phyloP scores from a whole-genome alignment of 1,140 invertebrate genomes.

The Drosophila parvula region DNA sequence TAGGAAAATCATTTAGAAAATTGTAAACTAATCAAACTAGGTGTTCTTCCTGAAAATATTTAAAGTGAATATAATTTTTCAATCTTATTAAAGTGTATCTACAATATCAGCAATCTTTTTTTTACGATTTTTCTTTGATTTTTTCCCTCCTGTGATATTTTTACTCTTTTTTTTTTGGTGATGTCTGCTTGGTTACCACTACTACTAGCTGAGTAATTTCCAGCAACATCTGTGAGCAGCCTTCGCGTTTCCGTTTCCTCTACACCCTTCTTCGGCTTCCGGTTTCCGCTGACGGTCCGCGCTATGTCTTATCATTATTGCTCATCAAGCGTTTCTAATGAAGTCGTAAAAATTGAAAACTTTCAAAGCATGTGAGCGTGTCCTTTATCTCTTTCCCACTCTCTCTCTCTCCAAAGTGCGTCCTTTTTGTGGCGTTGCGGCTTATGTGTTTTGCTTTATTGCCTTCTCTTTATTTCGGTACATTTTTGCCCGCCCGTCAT shows the following conservation, averaged over 20 bases:
- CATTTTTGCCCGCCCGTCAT: constrained; percentile 24
- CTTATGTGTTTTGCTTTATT: constrained; percentile 50
- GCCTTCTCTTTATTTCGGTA: constrained; percentile 20
- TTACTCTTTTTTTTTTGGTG: not conserved
- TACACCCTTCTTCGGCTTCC: constrained; percentile 4
- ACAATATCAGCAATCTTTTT: too few species aligned
- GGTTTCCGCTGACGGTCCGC: not conserved
- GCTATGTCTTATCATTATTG: constrained; percentile 68
- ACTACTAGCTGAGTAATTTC: constrained; percentile 28
- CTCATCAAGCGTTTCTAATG: constrained; percentile 77
- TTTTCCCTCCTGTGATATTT: not conserved
- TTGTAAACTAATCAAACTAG: too few species aligned
- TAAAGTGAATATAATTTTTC: too few species aligned
- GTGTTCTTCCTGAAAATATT: too few species aligned
- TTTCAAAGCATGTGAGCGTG: constrained; percentile 61
- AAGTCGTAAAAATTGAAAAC: constrained; percentile 79
- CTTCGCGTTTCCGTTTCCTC: constrained; percentile 12
- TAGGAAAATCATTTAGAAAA: too few species aligned
- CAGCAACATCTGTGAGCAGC: constrained; percentile 45
- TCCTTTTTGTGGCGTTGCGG: constrained; percentile 33
- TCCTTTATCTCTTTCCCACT: constrained; percentile 28
- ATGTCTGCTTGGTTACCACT: constrained; percentile 7
- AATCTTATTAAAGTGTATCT: not conserved
- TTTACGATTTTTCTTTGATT: constrained; percentile 2
- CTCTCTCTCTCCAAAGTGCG: constrained; percentile 5